A percentile compares a stretch with the other conserved stretches of the same genome.
Conservation (phyloP, 92 coral and sea anemone species). For the Zoanthus sociatus region DNA sequence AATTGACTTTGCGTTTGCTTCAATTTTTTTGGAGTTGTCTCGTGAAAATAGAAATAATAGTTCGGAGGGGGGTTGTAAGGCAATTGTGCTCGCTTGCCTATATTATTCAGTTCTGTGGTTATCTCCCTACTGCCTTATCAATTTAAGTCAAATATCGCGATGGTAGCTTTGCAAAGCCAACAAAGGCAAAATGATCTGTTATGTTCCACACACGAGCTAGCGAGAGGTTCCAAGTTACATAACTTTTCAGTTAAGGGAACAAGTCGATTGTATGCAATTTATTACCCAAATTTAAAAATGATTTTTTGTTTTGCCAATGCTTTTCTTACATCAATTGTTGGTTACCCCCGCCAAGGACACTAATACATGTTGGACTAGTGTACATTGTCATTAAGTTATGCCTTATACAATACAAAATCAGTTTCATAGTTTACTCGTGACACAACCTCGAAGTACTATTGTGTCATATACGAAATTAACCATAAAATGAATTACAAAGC, state of each 20-base stretch:
- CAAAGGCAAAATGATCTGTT: not conserved
- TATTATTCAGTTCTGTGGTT: not conserved
- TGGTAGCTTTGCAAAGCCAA: conserved; percentile 17
- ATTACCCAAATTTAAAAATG: conserved; percentile 16
- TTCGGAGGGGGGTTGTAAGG: not conserved
- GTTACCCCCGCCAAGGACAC: conserved; percentile 3
- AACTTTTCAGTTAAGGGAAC: not conserved
- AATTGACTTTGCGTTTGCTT: not conserved
- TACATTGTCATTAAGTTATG: not conserved
- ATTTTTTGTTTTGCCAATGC: not conserved
- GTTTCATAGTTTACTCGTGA: not conserved
- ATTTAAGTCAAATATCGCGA: not conserved
- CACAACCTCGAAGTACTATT: not conserved
- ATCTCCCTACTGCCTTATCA: not conserved
- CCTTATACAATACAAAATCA: not conserved
- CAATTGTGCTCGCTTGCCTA: not conserved
- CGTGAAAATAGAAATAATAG: not conserved
- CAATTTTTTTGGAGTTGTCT: not conserved
- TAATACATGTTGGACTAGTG: not conserved
- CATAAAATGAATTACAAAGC: not conserved
- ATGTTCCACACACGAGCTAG: not conserved
- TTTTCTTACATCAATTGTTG: conserved; percentile 26
- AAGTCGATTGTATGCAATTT: not conserved
- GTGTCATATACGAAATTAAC: not conserved
- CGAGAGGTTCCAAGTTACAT: not conserved